Evolutionary conservation across 2,888 invertebrate species (phyloP).

Genomic region (Orthonychiurus folsomi): DNA sequence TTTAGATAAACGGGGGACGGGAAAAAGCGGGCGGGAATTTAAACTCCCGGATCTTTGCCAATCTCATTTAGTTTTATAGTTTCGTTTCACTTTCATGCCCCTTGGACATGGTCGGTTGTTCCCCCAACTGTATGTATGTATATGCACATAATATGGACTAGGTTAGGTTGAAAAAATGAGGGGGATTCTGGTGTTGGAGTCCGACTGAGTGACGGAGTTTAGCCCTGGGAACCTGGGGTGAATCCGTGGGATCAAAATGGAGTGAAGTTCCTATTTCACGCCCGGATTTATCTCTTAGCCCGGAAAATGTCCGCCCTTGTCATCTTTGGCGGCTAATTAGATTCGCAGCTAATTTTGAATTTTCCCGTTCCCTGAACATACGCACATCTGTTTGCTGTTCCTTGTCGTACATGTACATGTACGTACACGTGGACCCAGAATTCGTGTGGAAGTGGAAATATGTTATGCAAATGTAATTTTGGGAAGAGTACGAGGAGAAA

Average conservation of each 20-base stretch:
- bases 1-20: no score
- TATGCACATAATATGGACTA: background rate
- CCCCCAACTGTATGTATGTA: background rate
- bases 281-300: background rate
- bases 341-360: background rate
- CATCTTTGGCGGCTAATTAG: slow-evolving; percentile 1
- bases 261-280: background rate
- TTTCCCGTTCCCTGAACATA: background rate
- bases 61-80: slow-evolving; percentile 1
- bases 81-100: background rate
- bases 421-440: background rate
- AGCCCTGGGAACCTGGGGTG: no score
- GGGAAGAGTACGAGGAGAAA: background rate
- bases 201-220: background rate
- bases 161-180: background rate
- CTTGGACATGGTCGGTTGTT: background rate
- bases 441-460: background rate
- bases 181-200: background rate
- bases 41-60: slow-evolving; percentile 1
- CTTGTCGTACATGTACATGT: no score
- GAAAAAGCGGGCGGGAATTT: no score
- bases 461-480: background rate
- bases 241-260: slow-evolving; percentile 1
- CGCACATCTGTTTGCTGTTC: background rate
- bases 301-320: slow-evolving; percentile 1